phyloP scores from a whole-genome alignment of 2,888 invertebrate species.

The Agrochola lota region DNA sequence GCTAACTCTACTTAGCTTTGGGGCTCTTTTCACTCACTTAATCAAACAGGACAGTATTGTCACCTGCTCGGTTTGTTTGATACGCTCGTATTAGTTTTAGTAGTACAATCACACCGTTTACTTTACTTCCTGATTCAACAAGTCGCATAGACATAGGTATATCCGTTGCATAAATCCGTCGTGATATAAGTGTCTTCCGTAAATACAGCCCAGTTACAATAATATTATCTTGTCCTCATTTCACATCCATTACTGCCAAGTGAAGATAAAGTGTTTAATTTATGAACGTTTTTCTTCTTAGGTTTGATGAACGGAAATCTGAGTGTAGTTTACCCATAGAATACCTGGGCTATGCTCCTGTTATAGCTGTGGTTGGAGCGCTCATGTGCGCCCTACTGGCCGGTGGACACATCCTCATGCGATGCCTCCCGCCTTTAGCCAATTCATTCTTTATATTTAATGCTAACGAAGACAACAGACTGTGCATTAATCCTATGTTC shows the following conservation, averaged over 20 bases:
- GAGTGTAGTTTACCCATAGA: conserved; percentile 76
- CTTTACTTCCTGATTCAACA: conserved; percentile 25
- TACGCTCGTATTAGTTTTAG: background rate
- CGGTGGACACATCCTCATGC: conserved; percentile 76
- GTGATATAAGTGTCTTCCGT: conserved; percentile 16
- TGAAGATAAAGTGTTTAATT: background rate
- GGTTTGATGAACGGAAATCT: conserved; percentile 81
- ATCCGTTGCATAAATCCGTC: conserved; percentile 1
- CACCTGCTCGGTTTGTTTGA: background rate
- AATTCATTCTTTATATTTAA: conserved; percentile 87
- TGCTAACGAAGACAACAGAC: conserved; percentile 85
- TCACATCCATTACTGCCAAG: background rate
- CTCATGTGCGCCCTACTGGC: conserved; percentile 76
- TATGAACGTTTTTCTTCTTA: conserved; percentile 44
- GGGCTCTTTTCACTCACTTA: too few species aligned
- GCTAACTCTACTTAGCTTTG: too few species aligned
- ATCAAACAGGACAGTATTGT: background rate
- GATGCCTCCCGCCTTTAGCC: conserved; percentile 79
- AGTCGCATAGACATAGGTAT: background rate
- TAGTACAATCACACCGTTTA: conserved; percentile 5
- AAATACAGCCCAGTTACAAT: conserved; percentile 15
- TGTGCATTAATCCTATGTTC: conserved; percentile 77
- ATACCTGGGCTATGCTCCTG: conserved; percentile 74
- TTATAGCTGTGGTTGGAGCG: conserved; percentile 75
- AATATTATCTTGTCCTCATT: conserved; percentile 6